Base-by-base conservation (phyloP, 2,113 vertebrate genomes). In the Suricata suricatta region DNA sequence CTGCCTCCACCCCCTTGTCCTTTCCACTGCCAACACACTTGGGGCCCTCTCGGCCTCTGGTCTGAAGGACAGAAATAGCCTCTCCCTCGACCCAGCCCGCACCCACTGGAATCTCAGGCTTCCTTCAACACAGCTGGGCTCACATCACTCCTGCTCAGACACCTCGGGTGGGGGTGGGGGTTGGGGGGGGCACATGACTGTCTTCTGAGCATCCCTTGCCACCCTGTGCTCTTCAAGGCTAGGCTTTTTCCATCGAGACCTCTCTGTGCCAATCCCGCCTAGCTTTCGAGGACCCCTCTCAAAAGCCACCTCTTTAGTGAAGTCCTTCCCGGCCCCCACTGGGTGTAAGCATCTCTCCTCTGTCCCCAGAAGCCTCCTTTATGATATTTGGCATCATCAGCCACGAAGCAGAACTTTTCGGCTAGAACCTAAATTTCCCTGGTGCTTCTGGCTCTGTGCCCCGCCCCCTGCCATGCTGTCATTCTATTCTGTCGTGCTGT, bases 41-140 rank as follows among this genome's bases (percentile, higher is more conserved):
- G 95, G 85, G 93, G 74, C 63, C 93, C 92, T 88, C 33, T 0
- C 19, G 9, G 72, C 66, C 89, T 92, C 93, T 79, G 85, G 81
- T 82, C 81, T 83, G 74, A 91, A 66, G 0, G 54, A 82, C 81
- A 97, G 91, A 95, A 97, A 91, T 71, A 80, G 92, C 68, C 82
- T 82, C 50, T 35, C 74, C 86, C 52, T 80, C 19, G 38, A 14
- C 13, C 47, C 63, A 52, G 77, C 52, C 71, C 1, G 35, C 64
- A 76, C 93, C 95, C 33, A 5, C 54, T 11, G 77, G 89, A 84
- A 74, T 54, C 84, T 66, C 88, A 35, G 31, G 86, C 82, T 83
- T 79, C 88, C 69, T 95, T 80, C 83, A 31, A 3, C 33, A 11
- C 41, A 5, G 25, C 66, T 9, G 14, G 57, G 31, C 64, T 86